Evolutionary conservation across 2,797 vertebrate species (phyloP), one percentile per base, ranked within the genome.

Genomic region (Tamandua tetradactyla): DNA sequence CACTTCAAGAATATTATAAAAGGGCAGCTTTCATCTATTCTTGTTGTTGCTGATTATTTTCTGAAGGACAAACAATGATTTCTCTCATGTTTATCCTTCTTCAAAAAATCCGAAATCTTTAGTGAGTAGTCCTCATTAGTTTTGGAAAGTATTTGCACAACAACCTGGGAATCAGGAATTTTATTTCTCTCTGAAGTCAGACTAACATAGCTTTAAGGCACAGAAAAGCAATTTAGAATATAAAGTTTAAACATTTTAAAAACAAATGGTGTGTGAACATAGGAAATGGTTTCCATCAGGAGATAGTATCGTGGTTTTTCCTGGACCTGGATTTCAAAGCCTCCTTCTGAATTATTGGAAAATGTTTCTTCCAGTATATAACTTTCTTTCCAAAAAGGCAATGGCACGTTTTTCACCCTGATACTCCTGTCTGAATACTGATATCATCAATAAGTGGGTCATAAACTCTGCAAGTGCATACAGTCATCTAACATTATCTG

Each of bases 181-280:
- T n/a, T 4, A 23, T 89, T 91, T 83, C 22, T 75, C 30, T 91
- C 84, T 87, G 42, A 95, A 84, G 17, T 84, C n/a, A 89, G 17
- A 37, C 18, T 57, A 40, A 6, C 35, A 2, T 61, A 64, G 49
- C 30, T 68, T 96, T 78, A 86, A 62, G 89, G 74, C 55, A 74
- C 1, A 17, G 42, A 84, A 75, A 0, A 61, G 9, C 37, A 87
- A 59, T 86, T 87, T 27, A 83, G 32, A 37, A 87, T 40, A 12
- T 49, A 27, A 61, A 74, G 22, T 87, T 94, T 57, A 94, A 90
- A 25, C 59, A 93, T 93, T 97, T 72, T 71, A 27, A 61, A 92
- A 94, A 89, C 81, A 94, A 97, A 80, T 44, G 30, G n/a, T 92
- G 25, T 91, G 86, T 95, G 91, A 86, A 94, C 30, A 59, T 12